Percentiles rank a stretch among this genome's conserved stretches.
phyloP scores from a whole-genome alignment of 1,140 invertebrate species.

The Bombus difficillimus region DNA sequence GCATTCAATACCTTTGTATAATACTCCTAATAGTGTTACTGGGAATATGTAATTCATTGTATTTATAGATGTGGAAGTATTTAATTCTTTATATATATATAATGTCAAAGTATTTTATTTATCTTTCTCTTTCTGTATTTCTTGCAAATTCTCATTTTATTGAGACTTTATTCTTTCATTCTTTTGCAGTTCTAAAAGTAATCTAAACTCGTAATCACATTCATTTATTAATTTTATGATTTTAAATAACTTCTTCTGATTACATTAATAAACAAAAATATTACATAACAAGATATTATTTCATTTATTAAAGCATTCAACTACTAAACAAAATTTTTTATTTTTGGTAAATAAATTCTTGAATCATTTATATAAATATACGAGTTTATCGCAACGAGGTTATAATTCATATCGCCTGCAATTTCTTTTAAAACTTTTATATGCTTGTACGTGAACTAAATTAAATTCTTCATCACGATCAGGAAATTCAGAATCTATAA shows the following conservation, averaged over 20 bases:
- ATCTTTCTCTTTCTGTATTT: background rate
- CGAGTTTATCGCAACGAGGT: constrained; percentile 4
- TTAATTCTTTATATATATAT: background rate
- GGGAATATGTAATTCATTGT: background rate
- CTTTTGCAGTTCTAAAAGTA: constrained; percentile 6
- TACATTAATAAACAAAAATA: no score
- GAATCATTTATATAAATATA: background rate
- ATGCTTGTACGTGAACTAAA: constrained; percentile 87
- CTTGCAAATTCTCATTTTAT: background rate
- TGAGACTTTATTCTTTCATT: background rate
- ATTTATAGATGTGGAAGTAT: background rate
- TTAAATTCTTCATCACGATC: constrained; percentile 91
- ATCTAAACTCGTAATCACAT: background rate
- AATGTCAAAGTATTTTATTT: background rate
- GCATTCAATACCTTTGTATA: background rate
- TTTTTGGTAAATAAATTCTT: background rate
- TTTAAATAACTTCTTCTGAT: no score
- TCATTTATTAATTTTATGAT: background rate
- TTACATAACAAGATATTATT: constrained; percentile 39
- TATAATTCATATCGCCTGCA: constrained; percentile 79
- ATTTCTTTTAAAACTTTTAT: constrained; percentile 86
- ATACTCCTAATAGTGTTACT: background rate
- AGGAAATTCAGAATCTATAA: constrained; percentile 86
- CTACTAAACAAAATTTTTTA: background rate
- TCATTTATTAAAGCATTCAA: no score